Evolutionary conservation across 2,113 vertebrate genomes (phyloP).

Genomic region (Siniperca chuatsi): DNA sequence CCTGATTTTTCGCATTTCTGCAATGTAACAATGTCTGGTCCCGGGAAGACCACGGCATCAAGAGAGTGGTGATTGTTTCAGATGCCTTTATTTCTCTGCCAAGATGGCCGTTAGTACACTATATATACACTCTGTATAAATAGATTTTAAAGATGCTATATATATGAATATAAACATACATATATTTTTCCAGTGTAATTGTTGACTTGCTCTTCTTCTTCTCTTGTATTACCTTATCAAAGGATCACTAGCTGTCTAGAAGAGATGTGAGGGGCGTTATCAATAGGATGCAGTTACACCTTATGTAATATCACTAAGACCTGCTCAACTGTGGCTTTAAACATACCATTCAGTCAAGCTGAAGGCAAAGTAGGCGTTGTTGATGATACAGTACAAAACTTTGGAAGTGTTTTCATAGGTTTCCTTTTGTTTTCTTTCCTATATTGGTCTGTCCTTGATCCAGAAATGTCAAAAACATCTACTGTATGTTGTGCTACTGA

Average conservation of each 20-base stretch:
- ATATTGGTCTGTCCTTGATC: constrained; percentile 64
- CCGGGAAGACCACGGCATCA: constrained; percentile 71
- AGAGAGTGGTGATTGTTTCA: constrained; percentile 83
- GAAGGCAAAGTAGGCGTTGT: constrained; percentile 54
- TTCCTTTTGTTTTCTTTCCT: constrained; percentile 49
- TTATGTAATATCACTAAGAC: constrained; percentile 72
- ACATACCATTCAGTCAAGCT: constrained; percentile 68
- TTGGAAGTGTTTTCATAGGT: constrained; percentile 62
- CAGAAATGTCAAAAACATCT: constrained; percentile 63
- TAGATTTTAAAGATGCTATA: constrained; percentile 86
- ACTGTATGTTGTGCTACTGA: constrained; percentile 73
- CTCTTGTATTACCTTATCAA: constrained; percentile 81
- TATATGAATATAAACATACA: constrained; percentile 88
- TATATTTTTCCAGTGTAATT: constrained; percentile 90
- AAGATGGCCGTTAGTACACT: constrained; percentile 84
- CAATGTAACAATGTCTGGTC: constrained; percentile 80
- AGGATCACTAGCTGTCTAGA: constrained; percentile 76
- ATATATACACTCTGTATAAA: constrained; percentile 87
- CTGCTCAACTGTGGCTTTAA: constrained; percentile 86
- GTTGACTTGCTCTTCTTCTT: constrained; percentile 83
- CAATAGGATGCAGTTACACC: constrained; percentile 74
- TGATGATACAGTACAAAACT: constrained; percentile 46
- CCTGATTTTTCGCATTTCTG: constrained; percentile 82
- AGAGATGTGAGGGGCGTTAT: constrained; percentile 76
- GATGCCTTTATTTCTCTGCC: constrained; percentile 88